Percentiles rank a stretch among this genome's conserved stretches.
Evolutionary conservation across 2,888 invertebrate genomes (phyloP).

Genomic region (Gari tellinella): DNA sequence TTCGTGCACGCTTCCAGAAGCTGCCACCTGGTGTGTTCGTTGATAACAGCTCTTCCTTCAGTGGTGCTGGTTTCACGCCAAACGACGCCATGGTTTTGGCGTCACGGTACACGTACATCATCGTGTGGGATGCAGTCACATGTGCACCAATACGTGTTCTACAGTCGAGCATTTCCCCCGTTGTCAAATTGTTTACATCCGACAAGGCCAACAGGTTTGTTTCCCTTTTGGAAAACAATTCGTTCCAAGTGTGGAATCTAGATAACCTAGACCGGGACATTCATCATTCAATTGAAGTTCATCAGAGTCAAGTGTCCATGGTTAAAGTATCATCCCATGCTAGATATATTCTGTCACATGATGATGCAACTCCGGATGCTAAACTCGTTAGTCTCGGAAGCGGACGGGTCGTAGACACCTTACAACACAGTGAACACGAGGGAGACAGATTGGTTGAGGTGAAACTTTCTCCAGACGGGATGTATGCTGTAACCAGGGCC

Average conservation of each 20-base stretch:
- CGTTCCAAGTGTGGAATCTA: slow-evolving; percentile 79
- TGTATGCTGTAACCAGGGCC: slow-evolving; percentile 67
- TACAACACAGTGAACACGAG: slow-evolving; percentile 69
- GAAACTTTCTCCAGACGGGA: slow-evolving; percentile 69
- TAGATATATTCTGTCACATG: slow-evolving; percentile 65
- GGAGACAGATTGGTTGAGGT: slow-evolving; percentile 61
- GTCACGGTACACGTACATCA: slow-evolving; percentile 75
- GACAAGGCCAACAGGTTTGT: slow-evolving; percentile 74
- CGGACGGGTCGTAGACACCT: slow-evolving; percentile 64
- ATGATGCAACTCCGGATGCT: slow-evolving; percentile 71
- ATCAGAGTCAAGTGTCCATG: slow-evolving; percentile 65
- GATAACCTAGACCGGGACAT: slow-evolving; percentile 78
- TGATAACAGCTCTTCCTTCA: slow-evolving; percentile 73
- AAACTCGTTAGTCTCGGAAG: slow-evolving; percentile 69
- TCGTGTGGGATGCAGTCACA: slow-evolving; percentile 75
- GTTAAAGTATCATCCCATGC: slow-evolving; percentile 58
- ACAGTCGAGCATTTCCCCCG: slow-evolving; percentile 71
- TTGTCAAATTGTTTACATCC: slow-evolving; percentile 74
- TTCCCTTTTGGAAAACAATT: slow-evolving; percentile 73
- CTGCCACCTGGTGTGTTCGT: slow-evolving; percentile 74
- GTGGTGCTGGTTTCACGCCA: slow-evolving; percentile 76
- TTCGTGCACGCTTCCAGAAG: slow-evolving; percentile 64
- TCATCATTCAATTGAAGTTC: slow-evolving; percentile 70
- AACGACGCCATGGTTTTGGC: slow-evolving; percentile 75
- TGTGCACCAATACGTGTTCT: slow-evolving; percentile 75